A percentile compares a stretch with the other conserved stretches of the same genome.
Evolutionary conservation across 2,113 vertebrate genomes (phyloP).

Genomic region (Neotoma lepida): DNA sequence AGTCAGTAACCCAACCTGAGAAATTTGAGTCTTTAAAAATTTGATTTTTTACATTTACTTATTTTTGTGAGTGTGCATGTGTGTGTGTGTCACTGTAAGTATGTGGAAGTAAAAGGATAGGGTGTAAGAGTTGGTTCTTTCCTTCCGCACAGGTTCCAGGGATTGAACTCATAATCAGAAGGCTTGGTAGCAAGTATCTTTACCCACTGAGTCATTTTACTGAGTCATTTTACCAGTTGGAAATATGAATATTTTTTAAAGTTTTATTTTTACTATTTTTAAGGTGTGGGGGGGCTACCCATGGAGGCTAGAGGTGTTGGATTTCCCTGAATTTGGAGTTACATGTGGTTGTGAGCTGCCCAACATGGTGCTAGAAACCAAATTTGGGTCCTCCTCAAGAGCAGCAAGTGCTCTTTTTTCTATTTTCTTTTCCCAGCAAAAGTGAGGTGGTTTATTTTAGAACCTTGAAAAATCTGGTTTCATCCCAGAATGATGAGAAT

Average conservation of each 20-base stretch:
- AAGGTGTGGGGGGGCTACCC: background rate
- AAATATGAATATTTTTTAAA: background rate
- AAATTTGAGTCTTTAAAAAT: slow-evolving; percentile 32
- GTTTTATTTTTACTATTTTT: background rate
- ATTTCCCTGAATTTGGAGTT: background rate
- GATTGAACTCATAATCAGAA: background rate
- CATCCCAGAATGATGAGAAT: background rate
- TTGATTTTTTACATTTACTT: background rate
- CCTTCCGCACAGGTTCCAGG: background rate
- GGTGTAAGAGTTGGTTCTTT: background rate
- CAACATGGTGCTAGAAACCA: background rate
- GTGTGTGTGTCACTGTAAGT: background rate
- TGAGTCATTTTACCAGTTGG: background rate
- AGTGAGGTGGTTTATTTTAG: background rate
- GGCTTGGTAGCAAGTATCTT: background rate
- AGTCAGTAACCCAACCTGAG: background rate
- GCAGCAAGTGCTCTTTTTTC: no score
- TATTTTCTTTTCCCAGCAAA: background rate
- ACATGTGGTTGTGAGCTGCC: background rate
- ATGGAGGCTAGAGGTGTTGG: background rate
- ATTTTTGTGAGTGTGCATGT: background rate
- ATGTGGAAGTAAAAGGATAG: background rate
- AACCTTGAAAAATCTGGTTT: background rate
- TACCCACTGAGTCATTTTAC: background rate
- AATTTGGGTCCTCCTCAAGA: background rate